These are phyloP conservation scores for Pollenia angustigena DNA, from an alignment of 2,888 invertebrate genomes.

Conservation along the genomic window DNA sequence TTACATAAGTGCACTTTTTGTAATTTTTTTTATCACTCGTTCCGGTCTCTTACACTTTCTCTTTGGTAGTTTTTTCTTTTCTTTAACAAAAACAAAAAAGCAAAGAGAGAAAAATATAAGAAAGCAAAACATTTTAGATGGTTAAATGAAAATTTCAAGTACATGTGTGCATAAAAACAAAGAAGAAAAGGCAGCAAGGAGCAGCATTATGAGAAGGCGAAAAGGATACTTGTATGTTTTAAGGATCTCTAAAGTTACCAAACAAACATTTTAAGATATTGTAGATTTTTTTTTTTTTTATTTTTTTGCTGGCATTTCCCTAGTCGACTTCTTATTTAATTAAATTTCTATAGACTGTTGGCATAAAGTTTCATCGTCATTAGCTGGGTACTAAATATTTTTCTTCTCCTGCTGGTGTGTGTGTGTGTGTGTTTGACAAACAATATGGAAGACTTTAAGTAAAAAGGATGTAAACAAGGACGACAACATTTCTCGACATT, in stretches of 20 bases:
- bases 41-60: conserved; percentile 38
- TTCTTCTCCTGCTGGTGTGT: neutral
- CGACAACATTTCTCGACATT: conserved; percentile 3
- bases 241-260: conserved; percentile 68
- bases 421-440: neutral
- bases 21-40: conserved; percentile 18
- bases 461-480: conserved; percentile 37
- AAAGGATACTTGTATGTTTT: conserved; percentile 59
- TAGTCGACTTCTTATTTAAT: conserved; percentile 65
- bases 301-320: conserved; percentile 27
- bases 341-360: conserved; percentile 71
- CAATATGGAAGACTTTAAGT: neutral
- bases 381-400: conserved; percentile 40
- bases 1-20: conserved; percentile 12
- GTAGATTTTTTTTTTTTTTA: neutral
- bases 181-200: neutral
- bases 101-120: neutral
- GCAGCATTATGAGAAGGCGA: neutral
- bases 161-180: neutral
- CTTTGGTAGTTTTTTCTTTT: neutral
- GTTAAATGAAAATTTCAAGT: conserved; percentile 51
- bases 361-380: conserved; percentile 64
- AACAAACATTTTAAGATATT: conserved; percentile 68
- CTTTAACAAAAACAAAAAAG: conserved; percentile 7
- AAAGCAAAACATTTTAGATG: conserved; percentile 42